Evolutionary conservation across 2,113 vertebrate species (phyloP).

Genomic region (Peucedramus taeniatus): DNA sequence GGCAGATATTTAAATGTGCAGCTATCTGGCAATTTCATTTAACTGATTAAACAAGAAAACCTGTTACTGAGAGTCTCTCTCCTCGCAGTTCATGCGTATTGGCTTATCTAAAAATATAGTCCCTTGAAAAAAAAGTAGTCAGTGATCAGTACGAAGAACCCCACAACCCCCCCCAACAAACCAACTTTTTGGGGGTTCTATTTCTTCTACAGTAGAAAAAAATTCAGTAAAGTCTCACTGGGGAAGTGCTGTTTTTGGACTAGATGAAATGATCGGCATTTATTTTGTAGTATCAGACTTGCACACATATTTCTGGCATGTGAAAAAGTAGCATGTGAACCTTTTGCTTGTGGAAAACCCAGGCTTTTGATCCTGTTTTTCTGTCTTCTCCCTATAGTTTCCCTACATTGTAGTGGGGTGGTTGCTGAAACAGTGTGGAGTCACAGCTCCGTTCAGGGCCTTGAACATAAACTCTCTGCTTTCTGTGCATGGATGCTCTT

Average conservation of each 20-base stretch:
- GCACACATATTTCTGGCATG: background rate
- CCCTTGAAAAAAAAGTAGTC: background rate
- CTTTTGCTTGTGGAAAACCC: background rate
- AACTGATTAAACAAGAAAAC: background rate
- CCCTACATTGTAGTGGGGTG: background rate
- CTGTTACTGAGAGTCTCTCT: background rate
- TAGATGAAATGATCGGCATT: fast-evolving
- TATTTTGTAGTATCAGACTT: background rate
- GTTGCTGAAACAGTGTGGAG: background rate
- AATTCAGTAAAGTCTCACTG: background rate
- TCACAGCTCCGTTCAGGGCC: background rate
- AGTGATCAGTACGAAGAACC: fast-evolving
- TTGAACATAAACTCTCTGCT: background rate
- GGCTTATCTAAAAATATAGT: background rate
- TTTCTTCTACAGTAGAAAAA: background rate
- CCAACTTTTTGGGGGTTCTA: fast-evolving
- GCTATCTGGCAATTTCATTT: background rate
- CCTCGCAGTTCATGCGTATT: fast-evolving
- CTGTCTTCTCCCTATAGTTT: background rate
- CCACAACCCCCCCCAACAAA: fast-evolving
- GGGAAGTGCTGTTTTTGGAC: background rate
- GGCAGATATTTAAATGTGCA: background rate
- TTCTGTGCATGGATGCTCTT: background rate
- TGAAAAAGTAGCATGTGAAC: background rate
- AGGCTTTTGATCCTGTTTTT: background rate